Base-by-base conservation (phyloP, 2,113 vertebrate genomes). In the Chiloscyllium plagiosum region DNA sequence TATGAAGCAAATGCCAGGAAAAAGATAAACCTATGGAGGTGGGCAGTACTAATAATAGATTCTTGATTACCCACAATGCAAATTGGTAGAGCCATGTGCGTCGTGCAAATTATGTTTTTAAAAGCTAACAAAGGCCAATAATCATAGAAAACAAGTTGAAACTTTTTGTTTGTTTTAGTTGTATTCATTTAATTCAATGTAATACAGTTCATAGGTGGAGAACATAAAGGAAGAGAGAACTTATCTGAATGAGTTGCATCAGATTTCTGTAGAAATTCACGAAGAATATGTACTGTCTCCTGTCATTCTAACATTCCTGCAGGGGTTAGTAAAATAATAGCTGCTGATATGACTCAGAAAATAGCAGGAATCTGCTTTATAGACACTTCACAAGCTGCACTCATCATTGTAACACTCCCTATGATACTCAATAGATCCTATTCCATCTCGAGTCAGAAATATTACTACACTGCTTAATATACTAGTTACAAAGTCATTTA, bases 201-300 rank as follows among this genome's bases (percentile, higher is more conserved):
- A 33, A 19, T 56, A 78, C 50, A 78, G 29, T 94, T 52, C 87
- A 72, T 93, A 68, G 19, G 52, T 5, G 56, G 42, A 69, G 15
- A 85, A 26, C n/a, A 22, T 3, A 29, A 47, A 94, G n/a, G 68
- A 3, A 94, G n/a, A 94, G 65, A 68, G 26, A 24, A 26, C 42
- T 96, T 94, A 52, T 96, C 95, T 50, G 52, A 96, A 96, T 78
- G 96, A 96, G 56, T 96, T 97, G 52, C 76, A 4, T 96, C 78
- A 78, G 47, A 95, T 61, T 96, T 50, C 10, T 96, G 96, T 96
- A 96, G 97, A 97, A 97, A 97, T 97, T 96, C 96, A 96, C 97
- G 96, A 95, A 97, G 97, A 96, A 96, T 95, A 96, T 96, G 96
- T 76, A 92, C 96, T 96, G 92, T 96, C 96, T 95, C 87, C 93